Evolutionary conservation across 2,113 vertebrate genomes (phyloP), one percentile per base, ranked within the genome.

Genomic region (Pteronura brasiliensis): DNA sequence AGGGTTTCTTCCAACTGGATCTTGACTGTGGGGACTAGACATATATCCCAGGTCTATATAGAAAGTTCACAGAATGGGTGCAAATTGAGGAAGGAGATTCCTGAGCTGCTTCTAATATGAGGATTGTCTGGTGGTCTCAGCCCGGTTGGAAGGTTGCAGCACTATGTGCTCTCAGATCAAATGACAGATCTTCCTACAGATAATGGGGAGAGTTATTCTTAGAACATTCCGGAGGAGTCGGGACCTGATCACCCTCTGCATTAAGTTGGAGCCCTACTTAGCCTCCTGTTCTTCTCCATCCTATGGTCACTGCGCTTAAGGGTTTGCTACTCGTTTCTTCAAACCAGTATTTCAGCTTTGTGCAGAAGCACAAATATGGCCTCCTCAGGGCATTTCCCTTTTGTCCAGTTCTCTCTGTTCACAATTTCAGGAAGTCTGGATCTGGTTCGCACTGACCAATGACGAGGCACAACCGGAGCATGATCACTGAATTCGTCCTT

Each of bases 401-500:
- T 29, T 86, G 12, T 67, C 44, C 49, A 57, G 39, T 79, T 86
- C 25, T 72, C 7, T 61, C 27, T 91, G 8, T 63, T 79, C n/a
- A 82, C 27, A 6, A 44, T 92, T 69, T 71, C 61, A 94, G 67
- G 11, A 77, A 23, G 4, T 65, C 36, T 80, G 29, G 65, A 7
- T 82, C n/a, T 55, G 31, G 27, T 67, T 49, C 1, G 31, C 39
- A 23, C 7, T 61, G 52, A 89, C 10, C 15, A 52, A 77, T 97
- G 91, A 94, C 27, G 79, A 93, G 47, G 29, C 74, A 89, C 25
- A 97, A 97, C 74, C 92, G 77, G 18, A 97, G 86, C 9, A 5
- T 7, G 3, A 65, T 97, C 55, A 84, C 57, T 0, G 93, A 97
- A 36, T 97, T 95, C 74, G 55, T 96, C 39, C 89, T 98, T 6